Evolutionary conservation across 2,888 invertebrate genomes (phyloP), one percentile per base, ranked within the genome.

Genomic region (Cylloceria caligata): DNA sequence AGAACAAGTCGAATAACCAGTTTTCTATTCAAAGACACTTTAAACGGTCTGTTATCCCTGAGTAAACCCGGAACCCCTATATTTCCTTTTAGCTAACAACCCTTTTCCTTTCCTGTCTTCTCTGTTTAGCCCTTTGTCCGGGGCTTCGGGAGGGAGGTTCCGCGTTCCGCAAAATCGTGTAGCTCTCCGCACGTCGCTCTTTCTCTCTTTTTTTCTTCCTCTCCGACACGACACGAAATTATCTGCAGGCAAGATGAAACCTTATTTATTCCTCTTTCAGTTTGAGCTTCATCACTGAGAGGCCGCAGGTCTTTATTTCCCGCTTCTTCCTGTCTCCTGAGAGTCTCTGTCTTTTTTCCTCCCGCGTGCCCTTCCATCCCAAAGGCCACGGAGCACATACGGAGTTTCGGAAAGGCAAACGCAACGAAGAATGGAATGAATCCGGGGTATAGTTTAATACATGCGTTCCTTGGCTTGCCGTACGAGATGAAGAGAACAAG

Each of bases 21-120:
- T 89, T 89, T 84, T 85, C 87, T 81, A 88, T 88, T 88, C 87
- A 87, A 88, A 87, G 87, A 87, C 86, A 86, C 80, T 84, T 86
- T 86, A 87, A 84, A 80, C 84, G 86, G 68, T 47, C 84, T 77
- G 74, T 79, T 81, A 69, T 83, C 81, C 81, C 80, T 27, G 49
- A 78, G 39, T 36, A 71, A 68, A 83, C 75, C 83, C 81, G 84
- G 84, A 84, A 85, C 86, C 84, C 77, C 83, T 81, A 3, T 24
- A 11, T 82, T 73, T 72, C 82, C 34, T 72, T 79, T 67, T 79
- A 55, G 80, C 82, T 69, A 80, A 69, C 74, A 83, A 77, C 81
- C 79, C 80, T 84, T 83, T 81, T 79, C 45, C 16, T 24, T 55
- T 36, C 62, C 49, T 21, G n/a, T n/a, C n/a, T n/a, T n/a, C n/a